These are phyloP conservation scores for Lagorchestes hirsutus DNA, from an alignment of 2,797 vertebrate species.

Conservation along the genomic window DNA sequence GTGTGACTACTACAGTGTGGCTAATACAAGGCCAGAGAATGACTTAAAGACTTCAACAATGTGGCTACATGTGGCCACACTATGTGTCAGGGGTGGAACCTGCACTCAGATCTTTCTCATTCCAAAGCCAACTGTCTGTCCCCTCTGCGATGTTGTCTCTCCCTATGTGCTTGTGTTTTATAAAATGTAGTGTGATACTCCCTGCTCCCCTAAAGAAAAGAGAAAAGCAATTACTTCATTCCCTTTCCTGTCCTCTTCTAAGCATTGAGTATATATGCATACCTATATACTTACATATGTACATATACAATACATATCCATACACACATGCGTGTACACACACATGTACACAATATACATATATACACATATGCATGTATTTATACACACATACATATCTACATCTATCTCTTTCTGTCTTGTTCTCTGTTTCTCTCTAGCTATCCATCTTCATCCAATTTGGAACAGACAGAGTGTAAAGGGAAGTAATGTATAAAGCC, in stretches of 20 bases:
- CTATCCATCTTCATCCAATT: background rate
- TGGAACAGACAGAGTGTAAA: background rate
- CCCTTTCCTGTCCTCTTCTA: background rate
- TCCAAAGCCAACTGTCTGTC: background rate
- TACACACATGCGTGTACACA: too few species aligned
- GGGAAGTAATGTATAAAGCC: background rate
- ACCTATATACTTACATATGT: too few species aligned
- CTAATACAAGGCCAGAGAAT: background rate
- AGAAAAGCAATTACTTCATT: background rate
- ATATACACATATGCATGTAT: background rate
- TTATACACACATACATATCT: background rate
- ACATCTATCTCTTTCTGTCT: too few species aligned
- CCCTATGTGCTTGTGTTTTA: background rate
- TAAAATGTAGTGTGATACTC: background rate
- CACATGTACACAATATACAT: too few species aligned
- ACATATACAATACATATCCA: too few species aligned
- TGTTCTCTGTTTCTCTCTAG: too few species aligned
- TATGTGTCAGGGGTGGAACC: background rate
- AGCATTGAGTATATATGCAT: background rate
- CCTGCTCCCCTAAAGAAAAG: background rate
- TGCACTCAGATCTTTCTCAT: background rate
- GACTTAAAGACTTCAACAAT: background rate
- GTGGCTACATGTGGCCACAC: background rate
- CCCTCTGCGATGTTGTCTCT: background rate
- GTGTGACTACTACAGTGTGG: background rate